Evolutionary conservation across 1,140 invertebrate species (phyloP).

Genomic region (Gonioctena quinquepunctata): DNA sequence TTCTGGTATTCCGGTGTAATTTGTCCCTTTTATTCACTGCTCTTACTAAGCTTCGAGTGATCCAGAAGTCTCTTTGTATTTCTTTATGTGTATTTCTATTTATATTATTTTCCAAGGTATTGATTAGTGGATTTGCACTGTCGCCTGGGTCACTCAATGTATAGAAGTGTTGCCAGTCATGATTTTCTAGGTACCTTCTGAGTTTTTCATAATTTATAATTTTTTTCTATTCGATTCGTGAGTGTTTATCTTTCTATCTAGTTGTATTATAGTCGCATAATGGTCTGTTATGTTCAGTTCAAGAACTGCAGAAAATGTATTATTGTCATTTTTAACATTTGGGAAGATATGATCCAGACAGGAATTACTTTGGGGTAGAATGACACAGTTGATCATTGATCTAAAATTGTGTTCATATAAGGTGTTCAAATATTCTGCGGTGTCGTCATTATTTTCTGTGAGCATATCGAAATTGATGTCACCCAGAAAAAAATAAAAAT

Average conservation of each 20-base stretch:
- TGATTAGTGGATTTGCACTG: background rate
- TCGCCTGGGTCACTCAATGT: background rate
- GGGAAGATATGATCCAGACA: background rate
- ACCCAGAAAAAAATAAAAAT: no score
- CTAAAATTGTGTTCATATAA: slow-evolving; percentile 1
- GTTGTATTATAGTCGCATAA: background rate
- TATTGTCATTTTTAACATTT: background rate
- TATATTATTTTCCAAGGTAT: background rate
- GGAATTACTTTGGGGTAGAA: background rate
- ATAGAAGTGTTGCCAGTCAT: background rate
- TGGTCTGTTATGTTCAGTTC: slow-evolving; percentile 1
- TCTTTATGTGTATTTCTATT: background rate
- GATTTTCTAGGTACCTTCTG: background rate
- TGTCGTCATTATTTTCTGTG: background rate
- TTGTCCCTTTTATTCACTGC: background rate
- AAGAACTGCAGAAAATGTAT: background rate
- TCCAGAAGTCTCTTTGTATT: background rate
- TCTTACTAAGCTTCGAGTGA: slow-evolving; percentile 2
- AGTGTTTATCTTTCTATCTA: background rate
- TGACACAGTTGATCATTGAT: background rate
- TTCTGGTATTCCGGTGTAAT: background rate
- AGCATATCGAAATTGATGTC: background rate
- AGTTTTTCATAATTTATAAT: background rate
- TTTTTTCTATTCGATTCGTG: background rate
- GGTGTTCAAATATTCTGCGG: background rate